phyloP scores from a whole-genome alignment of 2,797 vertebrate genomes.

The Alcedo quadribrachys region DNA sequence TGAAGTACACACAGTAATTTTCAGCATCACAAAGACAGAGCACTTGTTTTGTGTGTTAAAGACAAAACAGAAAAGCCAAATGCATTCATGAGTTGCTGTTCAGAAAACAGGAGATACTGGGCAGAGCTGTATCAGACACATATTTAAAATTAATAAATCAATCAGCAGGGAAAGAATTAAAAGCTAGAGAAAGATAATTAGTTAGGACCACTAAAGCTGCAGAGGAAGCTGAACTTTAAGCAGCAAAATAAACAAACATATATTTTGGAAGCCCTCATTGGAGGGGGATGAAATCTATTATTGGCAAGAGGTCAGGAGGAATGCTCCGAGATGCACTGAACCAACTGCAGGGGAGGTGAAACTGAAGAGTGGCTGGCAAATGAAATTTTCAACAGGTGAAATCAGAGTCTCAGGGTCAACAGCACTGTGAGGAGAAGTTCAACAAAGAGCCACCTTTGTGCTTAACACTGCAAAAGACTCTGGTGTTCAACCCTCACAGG shows the following conservation, averaged over 20 bases:
- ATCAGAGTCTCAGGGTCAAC: background rate
- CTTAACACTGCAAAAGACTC: background rate
- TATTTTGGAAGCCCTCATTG: background rate
- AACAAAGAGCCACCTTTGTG: background rate
- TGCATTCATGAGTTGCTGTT: background rate
- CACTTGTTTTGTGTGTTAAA: background rate
- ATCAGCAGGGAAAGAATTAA: slow-evolving; percentile 9
- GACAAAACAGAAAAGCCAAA: background rate
- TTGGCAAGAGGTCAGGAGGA: background rate
- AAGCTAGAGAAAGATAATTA: background rate
- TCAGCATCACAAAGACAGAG: background rate
- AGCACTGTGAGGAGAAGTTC: background rate
- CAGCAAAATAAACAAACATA: background rate
- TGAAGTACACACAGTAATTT: background rate
- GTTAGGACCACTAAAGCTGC: background rate
- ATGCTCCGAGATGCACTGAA: background rate
- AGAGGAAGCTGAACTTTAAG: background rate
- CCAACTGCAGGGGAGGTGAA: background rate
- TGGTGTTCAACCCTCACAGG: background rate
- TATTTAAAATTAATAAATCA: background rate
- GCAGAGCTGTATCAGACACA: background rate
- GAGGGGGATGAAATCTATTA: too few species aligned
- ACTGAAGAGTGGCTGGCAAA: background rate
- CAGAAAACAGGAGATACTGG: background rate
- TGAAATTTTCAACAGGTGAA: background rate